Evolutionary conservation across 2,113 vertebrate species (phyloP).

Genomic region (Balaeniceps rex): DNA sequence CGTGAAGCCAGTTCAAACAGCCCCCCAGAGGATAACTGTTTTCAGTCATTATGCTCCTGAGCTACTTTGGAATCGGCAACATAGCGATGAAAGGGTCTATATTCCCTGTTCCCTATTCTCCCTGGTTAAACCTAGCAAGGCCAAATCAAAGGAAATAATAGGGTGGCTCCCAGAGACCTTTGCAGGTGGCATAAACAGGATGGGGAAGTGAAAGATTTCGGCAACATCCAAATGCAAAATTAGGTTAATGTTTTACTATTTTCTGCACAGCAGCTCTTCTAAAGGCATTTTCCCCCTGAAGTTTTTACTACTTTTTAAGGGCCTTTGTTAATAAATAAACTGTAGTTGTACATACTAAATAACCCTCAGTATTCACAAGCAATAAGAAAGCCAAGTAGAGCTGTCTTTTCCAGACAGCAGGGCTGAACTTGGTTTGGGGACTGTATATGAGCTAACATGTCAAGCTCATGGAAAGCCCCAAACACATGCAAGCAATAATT

Average conservation of each 20-base stretch:
- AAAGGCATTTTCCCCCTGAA: neutral
- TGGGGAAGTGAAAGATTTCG: conserved; percentile 4
- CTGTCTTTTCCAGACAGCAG: conserved; percentile 52
- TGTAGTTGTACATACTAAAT: conserved; percentile 68
- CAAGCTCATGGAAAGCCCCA: conserved; percentile 66
- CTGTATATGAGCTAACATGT: conserved; percentile 55
- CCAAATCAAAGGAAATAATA: neutral
- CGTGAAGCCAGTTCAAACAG: neutral
- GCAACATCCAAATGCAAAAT: conserved; percentile 48
- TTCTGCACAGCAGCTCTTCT: conserved; percentile 54
- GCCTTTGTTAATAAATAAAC: conserved; percentile 68
- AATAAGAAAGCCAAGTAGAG: conserved; percentile 73
- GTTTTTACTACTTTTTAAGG: conserved; percentile 65
- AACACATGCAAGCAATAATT: conserved; percentile 77
- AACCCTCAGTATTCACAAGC: conserved; percentile 81
- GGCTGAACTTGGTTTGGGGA: conserved; percentile 69
- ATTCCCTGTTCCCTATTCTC: neutral
- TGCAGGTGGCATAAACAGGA: neutral
- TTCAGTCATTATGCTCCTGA: neutral
- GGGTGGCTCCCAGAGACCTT: neutral
- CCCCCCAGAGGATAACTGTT: neutral
- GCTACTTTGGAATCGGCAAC: neutral
- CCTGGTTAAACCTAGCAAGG: neutral
- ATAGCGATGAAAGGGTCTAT: neutral
- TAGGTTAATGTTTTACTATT: conserved; percentile 19